These are phyloP conservation scores for Oligia latruncula DNA, from an alignment of 2,888 invertebrate genomes.

Conservation along the genomic window DNA sequence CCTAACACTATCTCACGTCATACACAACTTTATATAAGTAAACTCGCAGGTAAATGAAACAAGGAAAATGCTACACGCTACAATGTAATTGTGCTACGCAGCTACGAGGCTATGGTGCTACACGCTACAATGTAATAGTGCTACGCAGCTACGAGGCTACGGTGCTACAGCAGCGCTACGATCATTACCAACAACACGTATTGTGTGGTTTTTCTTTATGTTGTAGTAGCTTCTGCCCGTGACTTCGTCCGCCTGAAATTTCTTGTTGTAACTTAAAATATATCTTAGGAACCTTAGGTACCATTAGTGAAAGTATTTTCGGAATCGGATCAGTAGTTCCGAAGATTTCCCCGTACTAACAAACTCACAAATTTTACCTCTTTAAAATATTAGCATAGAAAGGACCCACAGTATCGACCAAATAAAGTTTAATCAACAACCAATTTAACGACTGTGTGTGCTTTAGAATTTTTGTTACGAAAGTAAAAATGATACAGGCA, in stretches of 20 bases:
- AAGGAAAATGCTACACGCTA: constrained; percentile 34
- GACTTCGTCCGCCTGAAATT: too few species aligned
- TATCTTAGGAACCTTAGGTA: too few species aligned
- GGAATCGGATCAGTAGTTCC: not conserved
- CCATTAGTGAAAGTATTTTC: too few species aligned
- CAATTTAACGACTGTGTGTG: not conserved
- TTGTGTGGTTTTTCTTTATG: constrained; percentile 18
- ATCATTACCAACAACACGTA: constrained; percentile 15
- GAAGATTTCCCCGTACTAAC: too few species aligned
- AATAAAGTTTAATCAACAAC: not conserved
- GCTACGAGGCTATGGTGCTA: constrained; percentile 21
- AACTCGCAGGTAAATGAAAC: constrained; percentile 15
- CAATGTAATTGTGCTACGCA: too few species aligned
- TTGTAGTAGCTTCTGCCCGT: not conserved
- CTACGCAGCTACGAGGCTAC: constrained; percentile 32
- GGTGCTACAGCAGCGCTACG: constrained; percentile 16
- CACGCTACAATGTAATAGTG: constrained; percentile 28
- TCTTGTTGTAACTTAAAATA: too few species aligned
- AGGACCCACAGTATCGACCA: not conserved
- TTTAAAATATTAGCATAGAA: not conserved
- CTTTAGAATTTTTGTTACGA: not conserved
- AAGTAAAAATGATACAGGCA: not conserved
- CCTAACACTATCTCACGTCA: constrained; percentile 4
- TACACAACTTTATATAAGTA: constrained; percentile 48
- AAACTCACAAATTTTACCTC: not conserved